Base-by-base conservation (phyloP, 2,113 vertebrate species). In the Chauna torquata region DNA sequence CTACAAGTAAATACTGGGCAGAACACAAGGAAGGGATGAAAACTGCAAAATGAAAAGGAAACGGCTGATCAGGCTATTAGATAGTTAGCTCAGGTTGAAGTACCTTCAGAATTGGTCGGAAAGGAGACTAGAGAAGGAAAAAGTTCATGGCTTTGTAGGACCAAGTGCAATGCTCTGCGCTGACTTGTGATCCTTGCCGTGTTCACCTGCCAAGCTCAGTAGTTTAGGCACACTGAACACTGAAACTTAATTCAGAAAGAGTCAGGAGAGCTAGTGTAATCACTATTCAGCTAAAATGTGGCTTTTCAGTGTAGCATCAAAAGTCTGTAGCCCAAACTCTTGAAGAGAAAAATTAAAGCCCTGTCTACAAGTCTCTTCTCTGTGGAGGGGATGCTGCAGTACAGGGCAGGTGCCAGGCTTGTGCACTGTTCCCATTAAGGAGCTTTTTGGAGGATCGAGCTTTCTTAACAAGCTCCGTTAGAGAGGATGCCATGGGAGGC, bases 41-140 rank as follows among this genome's bases (percentile, higher is more conserved):
- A 95, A 94, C 49, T 80, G 45, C 74, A 90, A 90, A 92, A 95
- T 66, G 50, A 83, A 91, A 95, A 97, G 86, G 86, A 97, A 94
- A 91, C 15, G 42, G 45, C 70, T 92, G 94, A 70, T 91, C 17
- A 70, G 66, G 44, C 32, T 91, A 40, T 80, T 38, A n/a, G 75
- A 42, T 84, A 84, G 78, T 75, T 75, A 77, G 58, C 50, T 96
- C 82, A 85, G 87, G 66, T 40, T 85, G 92, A 97, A 90, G 44
- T 70, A 71, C 71, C 74, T 82, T 78, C 10, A 24, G 87, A 94
- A 57, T 3, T 16, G 1, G 17, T n/a, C 76, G 69, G 77, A 47
- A 92, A 66, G 32, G 25, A 79, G 75, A 76, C 89, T 50, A 92
- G 81, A 94, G 17, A n/a, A 52, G 25, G 36, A 91, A 86, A 76